Evolutionary conservation across 2,113 vertebrate genomes (phyloP), one percentile per base, ranked within the genome.

Genomic region (Gobiocypris rarus): DNA sequence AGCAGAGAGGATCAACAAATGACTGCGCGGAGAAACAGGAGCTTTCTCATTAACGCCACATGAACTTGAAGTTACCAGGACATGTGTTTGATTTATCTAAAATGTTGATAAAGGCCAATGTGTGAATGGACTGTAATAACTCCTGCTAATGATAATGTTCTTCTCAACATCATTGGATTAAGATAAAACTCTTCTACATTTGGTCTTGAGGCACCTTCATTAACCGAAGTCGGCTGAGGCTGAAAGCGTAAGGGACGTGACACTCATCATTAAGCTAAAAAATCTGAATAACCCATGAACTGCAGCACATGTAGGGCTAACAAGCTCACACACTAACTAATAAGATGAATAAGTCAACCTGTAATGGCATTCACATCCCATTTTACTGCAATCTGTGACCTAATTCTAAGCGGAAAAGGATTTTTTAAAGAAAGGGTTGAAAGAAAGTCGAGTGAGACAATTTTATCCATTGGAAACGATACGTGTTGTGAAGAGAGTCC

Each of bases 1-100:
- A 92, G 89, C 87, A 80, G 89, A 87, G 17, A 26, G 82, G 90
- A 88, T 89, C 83, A 75, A 81, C 83, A 56, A 65, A 84, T 43
- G 63, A 73, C 52, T 54, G 52, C 17, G 52, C 34, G 1, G 15
- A 63, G 45, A 77, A 76, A 84, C n/a, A 45, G 76, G 34, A 19
- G 34, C 58, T 63, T 79, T 78, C 41, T 61, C 76, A 79, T 61
- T 45, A 79, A 79, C 76, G 45, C n/a, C 41, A 0, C 70, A 48
- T 26, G 41, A 24, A 73, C 70, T 24, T 61, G 56, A 63, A 26
- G n/a, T 61, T 61, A 61, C 34, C 38, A 11, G 56, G 56, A 79
- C 38, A 79, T 79, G 58, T 45, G 56, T 79, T 61, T 73, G 56
- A 79, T 79, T 79, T 63, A 63, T 45, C 56, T 45, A 14, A 79